Conservation (phyloP, 2,113 vertebrate genomes). For the Mixornis gularis region DNA sequence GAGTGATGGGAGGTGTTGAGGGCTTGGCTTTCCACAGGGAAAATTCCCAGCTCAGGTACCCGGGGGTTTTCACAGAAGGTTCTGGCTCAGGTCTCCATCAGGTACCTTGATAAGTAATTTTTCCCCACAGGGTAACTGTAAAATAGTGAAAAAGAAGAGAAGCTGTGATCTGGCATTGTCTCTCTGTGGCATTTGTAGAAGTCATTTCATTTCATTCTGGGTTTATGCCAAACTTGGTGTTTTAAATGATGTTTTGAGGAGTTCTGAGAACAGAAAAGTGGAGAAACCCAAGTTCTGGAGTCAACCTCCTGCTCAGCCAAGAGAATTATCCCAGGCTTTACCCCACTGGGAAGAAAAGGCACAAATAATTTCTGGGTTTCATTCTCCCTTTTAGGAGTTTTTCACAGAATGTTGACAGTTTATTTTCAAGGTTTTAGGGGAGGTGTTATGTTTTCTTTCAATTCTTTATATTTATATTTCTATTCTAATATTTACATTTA, state of each 20-base stretch:
- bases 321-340: not conserved
- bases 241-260: not conserved
- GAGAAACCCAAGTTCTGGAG: not conserved
- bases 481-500: too few species aligned
- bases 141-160: not conserved
- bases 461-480: too few species aligned
- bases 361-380: not conserved
- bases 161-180: not conserved
- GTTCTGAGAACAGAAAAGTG: not conserved
- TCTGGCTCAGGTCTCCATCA: not conserved
- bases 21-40: accelerated
- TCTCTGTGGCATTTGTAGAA: not conserved
- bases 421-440: not conserved
- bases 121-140: not conserved
- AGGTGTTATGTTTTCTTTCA: not conserved
- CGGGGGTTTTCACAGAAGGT: accelerated
- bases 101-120: not conserved
- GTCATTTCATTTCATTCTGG: accelerated
- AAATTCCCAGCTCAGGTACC: not conserved
- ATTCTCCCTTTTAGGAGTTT: not conserved
- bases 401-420: not conserved
- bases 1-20: accelerated
- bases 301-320: not conserved
- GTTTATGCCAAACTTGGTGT: not conserved
- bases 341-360: not conserved